Base-by-base conservation (phyloP, 2,888 invertebrate genomes). In the Achlya flavicornis region DNA sequence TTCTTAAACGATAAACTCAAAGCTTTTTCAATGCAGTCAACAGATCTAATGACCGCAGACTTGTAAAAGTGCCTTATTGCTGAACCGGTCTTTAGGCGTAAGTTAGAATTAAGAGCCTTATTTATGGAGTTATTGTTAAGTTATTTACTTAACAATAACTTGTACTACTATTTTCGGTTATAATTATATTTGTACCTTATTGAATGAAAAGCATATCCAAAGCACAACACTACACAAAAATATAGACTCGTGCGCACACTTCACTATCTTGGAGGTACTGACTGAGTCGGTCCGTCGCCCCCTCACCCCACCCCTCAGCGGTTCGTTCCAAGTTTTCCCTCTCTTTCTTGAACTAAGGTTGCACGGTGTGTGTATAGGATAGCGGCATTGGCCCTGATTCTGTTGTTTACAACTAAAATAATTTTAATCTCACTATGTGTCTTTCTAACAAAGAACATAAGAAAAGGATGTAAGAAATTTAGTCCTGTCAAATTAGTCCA, bases 51-150 rank as follows among this genome's bases (percentile, higher is more conserved):
- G 53, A 53, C 53, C 16, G 75, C 73, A 72, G 71, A 68, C 65
- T 67, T 66, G 73, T 76, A 79, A 76, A 76, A 79, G 76, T 77
- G 68, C 71, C 70, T 74, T 76, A 77, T 73, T 78, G 74, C 73
- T 69, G 70, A 75, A 76, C 74, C 75, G 72, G 73, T 77, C 71
- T 66, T 43, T 53, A 59, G 63, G 53, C 10, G 16, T 19, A 8
- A 53, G 46, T 19, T 53, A 19, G 10, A 3, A 10, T 10, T 7
- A 10, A 53, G 1, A 48, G 3, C 19, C n/a, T 53, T 53, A 10
- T 10, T 19, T 19, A n/a, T 7, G 1, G 7, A 14, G 16, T 10
- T 53, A 53, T 3, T 10, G 10, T 8, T 53, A 19, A 10, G 10
- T 19, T 53, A 10, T 19, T 16, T 53, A 1, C 26, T 1, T 26